Conservation (phyloP, 2,888 invertebrate genomes). For the Steinernema scapterisci region DNA sequence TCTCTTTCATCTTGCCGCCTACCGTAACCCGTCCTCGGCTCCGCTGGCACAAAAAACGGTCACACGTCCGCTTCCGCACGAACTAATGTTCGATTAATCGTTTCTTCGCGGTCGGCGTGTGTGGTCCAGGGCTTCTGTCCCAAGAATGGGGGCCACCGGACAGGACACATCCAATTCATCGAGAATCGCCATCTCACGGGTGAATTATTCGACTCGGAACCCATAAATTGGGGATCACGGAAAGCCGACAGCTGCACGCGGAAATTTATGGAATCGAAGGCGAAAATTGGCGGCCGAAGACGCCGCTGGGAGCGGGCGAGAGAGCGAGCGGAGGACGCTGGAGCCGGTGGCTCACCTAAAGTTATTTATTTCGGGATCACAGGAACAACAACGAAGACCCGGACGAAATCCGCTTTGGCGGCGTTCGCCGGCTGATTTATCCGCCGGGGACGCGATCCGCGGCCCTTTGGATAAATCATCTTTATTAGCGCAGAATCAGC, state of each 20-base stretch:
- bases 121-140: neutral
- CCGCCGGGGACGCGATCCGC: neutral
- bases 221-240: constrained; percentile 19
- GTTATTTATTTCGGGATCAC: constrained; percentile 1
- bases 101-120: neutral
- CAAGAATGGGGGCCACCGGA: no score
- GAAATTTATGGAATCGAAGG: constrained; percentile 15
- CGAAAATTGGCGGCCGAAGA: constrained; percentile 29
- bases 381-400: neutral
- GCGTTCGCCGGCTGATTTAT: constrained; percentile 14
- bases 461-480: constrained; percentile 21
- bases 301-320: neutral
- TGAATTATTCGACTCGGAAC: constrained; percentile 20
- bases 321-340: neutral
- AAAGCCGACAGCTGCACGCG: constrained; percentile 21
- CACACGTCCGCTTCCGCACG: constrained; percentile 7
- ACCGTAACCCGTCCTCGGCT: constrained; percentile 8
- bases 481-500: constrained; percentile 21
- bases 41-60: constrained; percentile 5
- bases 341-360: neutral
- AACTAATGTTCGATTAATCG: constrained; percentile 15
- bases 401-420: neutral
- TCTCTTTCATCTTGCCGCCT: constrained; percentile 21
- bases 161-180: neutral
- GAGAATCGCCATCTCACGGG: constrained; percentile 13